phyloP scores from a whole-genome alignment of 1,140 invertebrate genomes.

The Diploscapter pachys region DNA sequence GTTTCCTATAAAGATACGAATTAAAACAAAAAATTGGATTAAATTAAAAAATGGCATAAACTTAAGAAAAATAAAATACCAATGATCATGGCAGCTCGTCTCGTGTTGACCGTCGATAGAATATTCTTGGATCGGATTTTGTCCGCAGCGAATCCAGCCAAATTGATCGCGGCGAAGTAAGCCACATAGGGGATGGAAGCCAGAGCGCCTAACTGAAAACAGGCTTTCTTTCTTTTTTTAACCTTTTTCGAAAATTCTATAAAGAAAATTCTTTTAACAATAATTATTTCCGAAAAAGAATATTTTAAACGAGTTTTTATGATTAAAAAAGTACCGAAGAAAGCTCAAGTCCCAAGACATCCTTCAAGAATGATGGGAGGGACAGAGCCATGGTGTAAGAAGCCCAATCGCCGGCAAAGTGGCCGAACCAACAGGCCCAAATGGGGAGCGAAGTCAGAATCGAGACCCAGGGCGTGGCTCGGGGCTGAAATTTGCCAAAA shows the following conservation, averaged over 20 bases:
- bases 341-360: constrained; percentile 68
- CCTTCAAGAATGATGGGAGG: constrained; percentile 86
- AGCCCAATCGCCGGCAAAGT: constrained; percentile 85
- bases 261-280: neutral
- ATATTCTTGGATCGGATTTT: constrained; percentile 51
- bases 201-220: constrained; percentile 74
- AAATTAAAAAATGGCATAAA: too few relatives aligned
- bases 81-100: constrained; percentile 54
- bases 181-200: constrained; percentile 78
- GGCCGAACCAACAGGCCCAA: constrained; percentile 85
- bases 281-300: too few relatives aligned
- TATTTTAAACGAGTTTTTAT: neutral
- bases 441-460: constrained; percentile 78
- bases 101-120: constrained; percentile 52
- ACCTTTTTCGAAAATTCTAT: neutral
- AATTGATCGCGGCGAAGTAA: constrained; percentile 62
- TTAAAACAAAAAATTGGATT: neutral
- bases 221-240: too few relatives aligned
- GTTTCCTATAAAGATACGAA: too few relatives aligned
- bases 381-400: constrained; percentile 91
- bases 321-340: constrained; percentile 43
- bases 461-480: constrained; percentile 70
- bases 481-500: constrained; percentile 13
- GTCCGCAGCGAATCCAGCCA: constrained; percentile 64
- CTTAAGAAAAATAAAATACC: constrained; percentile 35